Percentiles rank a stretch among this genome's conserved stretches.
Evolutionary conservation across 1,140 invertebrate species (phyloP).

Genomic region (Drosophila auraria): DNA sequence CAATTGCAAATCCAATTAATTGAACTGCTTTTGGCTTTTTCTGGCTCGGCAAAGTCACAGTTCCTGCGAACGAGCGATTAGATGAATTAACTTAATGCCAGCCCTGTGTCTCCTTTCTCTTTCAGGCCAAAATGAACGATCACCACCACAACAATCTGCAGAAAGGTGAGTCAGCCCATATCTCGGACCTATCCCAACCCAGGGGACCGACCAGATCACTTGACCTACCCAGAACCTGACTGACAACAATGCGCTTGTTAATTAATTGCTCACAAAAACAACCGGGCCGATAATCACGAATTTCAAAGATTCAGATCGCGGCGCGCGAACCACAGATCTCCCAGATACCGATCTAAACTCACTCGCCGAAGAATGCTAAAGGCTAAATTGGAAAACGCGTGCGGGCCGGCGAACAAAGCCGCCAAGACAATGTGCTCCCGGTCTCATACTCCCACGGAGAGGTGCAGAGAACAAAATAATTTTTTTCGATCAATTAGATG

Average conservation of each 20-base stretch:
- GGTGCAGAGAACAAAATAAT: constrained; percentile 7
- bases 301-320: constrained; percentile 55
- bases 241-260: constrained; percentile 61
- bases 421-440: constrained; percentile 37
- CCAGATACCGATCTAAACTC: constrained; percentile 64
- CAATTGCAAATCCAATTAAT: constrained; percentile 41
- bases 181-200: constrained; percentile 21
- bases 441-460: constrained; percentile 43
- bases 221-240: constrained; percentile 51
- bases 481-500: neutral
- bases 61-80: neutral
- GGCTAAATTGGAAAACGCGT: constrained; percentile 77
- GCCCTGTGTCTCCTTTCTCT: constrained; percentile 22
- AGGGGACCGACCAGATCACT: constrained; percentile 18
- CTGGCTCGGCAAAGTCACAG: neutral
- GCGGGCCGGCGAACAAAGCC: constrained; percentile 58
- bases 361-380: constrained; percentile 60
- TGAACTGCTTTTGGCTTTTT: constrained; percentile 15
- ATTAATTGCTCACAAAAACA: constrained; percentile 65
- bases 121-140: constrained; percentile 88
- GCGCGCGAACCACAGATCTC: constrained; percentile 56
- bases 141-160: constrained; percentile 84
- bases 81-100: constrained; percentile 20
- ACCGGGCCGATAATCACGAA: constrained; percentile 57
- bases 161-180: constrained; percentile 78